phyloP scores from a whole-genome alignment of 2,797 vertebrate genomes.

The Naso thynnoides region DNA sequence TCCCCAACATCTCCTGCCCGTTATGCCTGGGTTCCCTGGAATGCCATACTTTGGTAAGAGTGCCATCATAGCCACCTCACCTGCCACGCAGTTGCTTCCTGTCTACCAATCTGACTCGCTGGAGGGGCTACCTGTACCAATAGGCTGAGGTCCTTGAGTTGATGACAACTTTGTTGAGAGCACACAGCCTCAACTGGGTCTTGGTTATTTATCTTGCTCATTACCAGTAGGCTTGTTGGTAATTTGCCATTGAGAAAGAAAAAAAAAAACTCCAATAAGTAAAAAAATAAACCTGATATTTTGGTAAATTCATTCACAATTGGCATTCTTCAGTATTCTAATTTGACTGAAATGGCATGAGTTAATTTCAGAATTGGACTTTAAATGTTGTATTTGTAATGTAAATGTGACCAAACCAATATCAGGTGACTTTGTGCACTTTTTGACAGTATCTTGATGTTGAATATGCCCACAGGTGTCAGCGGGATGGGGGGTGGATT shows the following conservation, averaged over 20 bases:
- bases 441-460: slow-evolving; percentile 40
- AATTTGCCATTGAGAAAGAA: slow-evolving; percentile 6
- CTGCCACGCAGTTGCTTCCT: slow-evolving; percentile 86
- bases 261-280: not conserved
- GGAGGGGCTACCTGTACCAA: slow-evolving; percentile 86
- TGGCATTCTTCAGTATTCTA: slow-evolving; percentile 23
- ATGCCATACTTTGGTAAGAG: slow-evolving; percentile 94
- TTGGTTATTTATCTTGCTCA: slow-evolving; percentile 21
- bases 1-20: slow-evolving; percentile 90
- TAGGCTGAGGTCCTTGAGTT: slow-evolving; percentile 66
- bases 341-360: not conserved
- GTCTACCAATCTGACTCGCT: slow-evolving; percentile 86
- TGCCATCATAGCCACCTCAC: slow-evolving; percentile 75
- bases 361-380: not conserved
- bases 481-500: slow-evolving; percentile 87
- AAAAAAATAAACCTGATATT: slow-evolving; percentile 1
- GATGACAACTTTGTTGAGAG: slow-evolving; percentile 30
- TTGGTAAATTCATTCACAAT: not conserved
- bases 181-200: slow-evolving; percentile 35
- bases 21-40: slow-evolving; percentile 91
- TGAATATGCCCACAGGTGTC: slow-evolving; percentile 83
- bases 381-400: slow-evolving; percentile 17
- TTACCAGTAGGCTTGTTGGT: slow-evolving; percentile 11
- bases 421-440: slow-evolving; percentile 1
- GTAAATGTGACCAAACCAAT: slow-evolving; percentile 10